Conservation (phyloP, 2,888 invertebrate genomes). For the Tetragonula carbonaria region DNA sequence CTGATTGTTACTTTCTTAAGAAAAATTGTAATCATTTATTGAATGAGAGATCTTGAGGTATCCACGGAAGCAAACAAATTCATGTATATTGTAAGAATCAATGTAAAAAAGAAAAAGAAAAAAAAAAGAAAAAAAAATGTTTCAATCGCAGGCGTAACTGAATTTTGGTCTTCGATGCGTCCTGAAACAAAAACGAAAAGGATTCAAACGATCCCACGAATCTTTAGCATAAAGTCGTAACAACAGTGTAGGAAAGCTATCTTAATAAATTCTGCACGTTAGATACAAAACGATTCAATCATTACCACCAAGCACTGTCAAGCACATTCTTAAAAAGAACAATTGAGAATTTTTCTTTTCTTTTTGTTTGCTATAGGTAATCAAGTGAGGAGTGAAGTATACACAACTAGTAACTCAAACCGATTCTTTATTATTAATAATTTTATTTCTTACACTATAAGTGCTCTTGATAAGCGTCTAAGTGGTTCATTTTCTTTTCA, state of each 20-base stretch:
- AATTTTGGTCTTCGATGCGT: constrained; percentile 57
- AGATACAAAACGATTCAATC: constrained; percentile 32
- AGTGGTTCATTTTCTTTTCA: constrained; percentile 64
- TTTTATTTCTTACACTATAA: constrained; percentile 69
- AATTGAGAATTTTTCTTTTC: too few species aligned
- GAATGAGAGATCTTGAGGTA: neutral
- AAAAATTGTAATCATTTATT: neutral
- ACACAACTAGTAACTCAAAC: constrained; percentile 46
- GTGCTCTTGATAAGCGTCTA: constrained; percentile 68
- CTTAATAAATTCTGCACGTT: constrained; percentile 67
- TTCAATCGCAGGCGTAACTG: constrained; percentile 36
- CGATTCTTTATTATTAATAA: constrained; percentile 65
- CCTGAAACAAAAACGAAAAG: constrained; percentile 47
- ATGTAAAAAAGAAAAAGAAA: neutral
- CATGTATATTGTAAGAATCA: neutral
- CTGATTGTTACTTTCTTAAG: neutral
- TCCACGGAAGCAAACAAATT: neutral
- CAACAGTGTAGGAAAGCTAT: constrained; percentile 60
- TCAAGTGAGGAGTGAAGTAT: neutral
- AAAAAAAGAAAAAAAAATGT: neutral
- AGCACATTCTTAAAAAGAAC: neutral
- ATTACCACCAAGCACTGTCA: neutral
- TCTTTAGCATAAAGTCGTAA: constrained; percentile 52
- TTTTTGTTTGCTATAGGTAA: neutral
- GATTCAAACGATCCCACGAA: constrained; percentile 60